These are phyloP conservation scores for Microplitis mediator DNA, from an alignment of 1,140 invertebrate species.

Conservation along the genomic window DNA sequence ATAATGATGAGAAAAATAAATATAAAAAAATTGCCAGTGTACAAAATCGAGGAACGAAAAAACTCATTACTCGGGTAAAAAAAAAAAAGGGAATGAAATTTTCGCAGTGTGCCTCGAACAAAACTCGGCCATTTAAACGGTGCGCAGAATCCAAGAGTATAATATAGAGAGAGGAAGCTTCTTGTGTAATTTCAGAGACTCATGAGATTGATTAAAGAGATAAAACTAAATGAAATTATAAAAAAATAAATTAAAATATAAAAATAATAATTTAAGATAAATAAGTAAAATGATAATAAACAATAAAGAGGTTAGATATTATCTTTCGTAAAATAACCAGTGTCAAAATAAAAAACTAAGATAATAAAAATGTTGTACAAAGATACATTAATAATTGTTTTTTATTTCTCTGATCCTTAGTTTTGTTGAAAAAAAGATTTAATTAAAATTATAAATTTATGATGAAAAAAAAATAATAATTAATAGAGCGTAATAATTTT, in stretches of 20 bases:
- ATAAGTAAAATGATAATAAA: constrained; percentile 28
- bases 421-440: background rate
- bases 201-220: constrained; percentile 3
- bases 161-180: constrained; percentile 29
- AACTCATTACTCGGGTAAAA: constrained; percentile 18
- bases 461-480: background rate
- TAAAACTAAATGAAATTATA: constrained; percentile 33
- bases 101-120: constrained; percentile 39
- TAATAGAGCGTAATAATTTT: background rate
- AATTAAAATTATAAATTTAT: background rate
- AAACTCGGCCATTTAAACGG: constrained; percentile 24
- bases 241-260: constrained; percentile 35
- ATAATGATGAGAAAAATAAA: too few species aligned
- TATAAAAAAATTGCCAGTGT: background rate
- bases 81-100: constrained; percentile 23
- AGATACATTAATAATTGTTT: constrained; percentile 42
- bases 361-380: constrained; percentile 59
- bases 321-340: constrained; percentile 62
- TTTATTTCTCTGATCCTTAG: constrained; percentile 12
- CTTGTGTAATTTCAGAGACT: constrained; percentile 4
- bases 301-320: constrained; percentile 55
- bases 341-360: constrained; percentile 58
- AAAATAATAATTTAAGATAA: constrained; percentile 37
- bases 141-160: background rate
- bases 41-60: constrained; percentile 17